A percentile compares a stretch with the other conserved stretches of the same genome.
These are phyloP conservation scores for Phrynocephalus vlangalii DNA, from an alignment of 2,797 vertebrate genomes.

Conservation along the genomic window DNA sequence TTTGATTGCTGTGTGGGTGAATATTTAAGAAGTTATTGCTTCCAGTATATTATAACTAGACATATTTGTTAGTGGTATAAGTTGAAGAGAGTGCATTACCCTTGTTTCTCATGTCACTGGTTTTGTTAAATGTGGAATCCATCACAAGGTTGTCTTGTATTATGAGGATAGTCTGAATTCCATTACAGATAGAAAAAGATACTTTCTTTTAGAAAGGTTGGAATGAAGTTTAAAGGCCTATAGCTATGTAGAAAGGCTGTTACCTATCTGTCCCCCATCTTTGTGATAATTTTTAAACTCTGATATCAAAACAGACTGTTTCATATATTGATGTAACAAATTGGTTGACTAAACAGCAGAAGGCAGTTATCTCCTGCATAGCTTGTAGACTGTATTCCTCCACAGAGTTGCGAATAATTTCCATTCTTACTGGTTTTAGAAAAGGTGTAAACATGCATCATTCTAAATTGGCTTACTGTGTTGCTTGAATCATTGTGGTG, in stretches of 20 bases:
- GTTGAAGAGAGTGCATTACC: neutral
- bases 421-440: no score
- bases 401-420: no score
- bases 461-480: no score
- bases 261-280: neutral
- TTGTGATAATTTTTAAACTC: neutral
- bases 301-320: neutral
- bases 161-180: neutral
- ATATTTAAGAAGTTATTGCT: slow-evolving; percentile 17
- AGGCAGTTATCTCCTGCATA: no score
- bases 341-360: no score
- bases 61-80: slow-evolving; percentile 22
- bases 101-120: slow-evolving; percentile 44
- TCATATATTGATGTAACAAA: no score
- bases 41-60: neutral
- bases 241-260: neutral
- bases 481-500: no score
- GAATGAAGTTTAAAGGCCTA: neutral
- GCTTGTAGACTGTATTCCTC: no score
- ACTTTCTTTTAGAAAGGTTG: neutral
- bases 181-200: slow-evolving; percentile 52
- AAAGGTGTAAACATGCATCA: no score
- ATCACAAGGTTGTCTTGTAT: neutral
- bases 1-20: neutral
- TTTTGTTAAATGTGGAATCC: slow-evolving; percentile 5